phyloP scores from a whole-genome alignment of 2,113 vertebrate species.

The Sinocyclocheilus rhinocerous region DNA sequence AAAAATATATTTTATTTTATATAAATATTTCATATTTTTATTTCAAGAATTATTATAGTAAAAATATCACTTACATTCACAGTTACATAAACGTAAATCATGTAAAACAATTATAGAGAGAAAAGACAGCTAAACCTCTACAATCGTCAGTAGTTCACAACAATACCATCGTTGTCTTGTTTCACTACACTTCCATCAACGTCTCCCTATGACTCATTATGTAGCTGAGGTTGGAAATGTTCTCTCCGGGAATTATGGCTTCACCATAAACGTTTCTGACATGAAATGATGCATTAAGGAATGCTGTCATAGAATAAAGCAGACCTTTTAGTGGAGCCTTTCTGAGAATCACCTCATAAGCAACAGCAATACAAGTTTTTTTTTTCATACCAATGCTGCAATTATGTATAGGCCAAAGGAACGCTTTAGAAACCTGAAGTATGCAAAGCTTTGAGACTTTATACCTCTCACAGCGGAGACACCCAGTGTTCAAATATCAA shows the following conservation, averaged over 20 bases:
- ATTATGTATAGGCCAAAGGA: conserved; percentile 46
- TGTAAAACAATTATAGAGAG: background rate
- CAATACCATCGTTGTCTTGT: background rate
- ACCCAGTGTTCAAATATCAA: conserved; percentile 53
- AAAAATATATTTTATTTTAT: background rate
- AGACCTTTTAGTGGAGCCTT: background rate
- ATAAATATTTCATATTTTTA: background rate
- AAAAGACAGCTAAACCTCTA: background rate
- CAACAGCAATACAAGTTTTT: background rate
- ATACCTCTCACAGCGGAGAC: conserved; percentile 29
- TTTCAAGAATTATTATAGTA: background rate
- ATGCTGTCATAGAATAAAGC: background rate
- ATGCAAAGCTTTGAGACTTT: conserved; percentile 36
- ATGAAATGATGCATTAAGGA: conserved; percentile 16
- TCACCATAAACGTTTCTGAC: conserved; percentile 3
- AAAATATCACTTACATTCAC: background rate
- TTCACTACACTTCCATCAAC: background rate
- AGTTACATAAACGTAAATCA: background rate
- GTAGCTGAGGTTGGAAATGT: conserved; percentile 27
- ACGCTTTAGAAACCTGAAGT: conserved; percentile 45
- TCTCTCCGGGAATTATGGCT: conserved; percentile 11
- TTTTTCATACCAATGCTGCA: conserved; percentile 12
- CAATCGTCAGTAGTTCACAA: background rate
- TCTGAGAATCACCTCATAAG: conserved; percentile 15
- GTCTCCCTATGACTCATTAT: conserved; percentile 2